These are phyloP conservation scores for Ophraella communa DNA, from an alignment of 2,888 invertebrate genomes.

Conservation along the genomic window DNA sequence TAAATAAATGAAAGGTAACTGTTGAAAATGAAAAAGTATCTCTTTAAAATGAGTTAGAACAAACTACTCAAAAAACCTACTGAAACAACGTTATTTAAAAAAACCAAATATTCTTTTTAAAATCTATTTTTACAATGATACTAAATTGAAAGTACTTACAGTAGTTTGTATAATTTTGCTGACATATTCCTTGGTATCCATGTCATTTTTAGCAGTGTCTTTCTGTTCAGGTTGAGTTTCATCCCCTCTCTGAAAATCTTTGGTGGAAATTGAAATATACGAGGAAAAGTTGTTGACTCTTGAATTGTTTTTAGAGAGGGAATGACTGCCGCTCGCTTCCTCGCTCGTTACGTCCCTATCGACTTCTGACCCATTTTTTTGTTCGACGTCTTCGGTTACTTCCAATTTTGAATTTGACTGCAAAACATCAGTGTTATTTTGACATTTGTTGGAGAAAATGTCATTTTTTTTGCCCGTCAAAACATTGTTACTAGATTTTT, in stretches of 20 bases:
- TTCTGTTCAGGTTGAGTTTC: slow-evolving; percentile 42
- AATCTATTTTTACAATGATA: not conserved
- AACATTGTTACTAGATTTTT: slow-evolving; percentile 33
- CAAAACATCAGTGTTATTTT: slow-evolving; percentile 42
- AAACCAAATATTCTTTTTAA: not conserved
- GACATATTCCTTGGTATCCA: slow-evolving; percentile 38
- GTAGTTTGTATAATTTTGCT: slow-evolving; percentile 34
- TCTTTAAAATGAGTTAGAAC: no score
- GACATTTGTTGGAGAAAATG: slow-evolving; percentile 34
- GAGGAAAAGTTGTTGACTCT: slow-evolving; percentile 67
- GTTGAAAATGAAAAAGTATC: no score
- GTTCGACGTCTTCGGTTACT: slow-evolving; percentile 36
- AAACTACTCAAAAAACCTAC: no score
- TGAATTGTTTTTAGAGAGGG: slow-evolving; percentile 35
- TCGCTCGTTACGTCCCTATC: slow-evolving; percentile 31
- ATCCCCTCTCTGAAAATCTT: slow-evolving; percentile 60
- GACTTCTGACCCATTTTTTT: slow-evolving; percentile 36
- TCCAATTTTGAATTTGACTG: slow-evolving; percentile 42
- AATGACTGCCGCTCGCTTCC: slow-evolving; percentile 10
- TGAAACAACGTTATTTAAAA: no score
- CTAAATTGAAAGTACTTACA: slow-evolving; percentile 30
- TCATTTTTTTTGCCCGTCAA: slow-evolving; percentile 32
- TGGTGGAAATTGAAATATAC: slow-evolving; percentile 66
- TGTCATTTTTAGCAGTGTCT: slow-evolving; percentile 37
- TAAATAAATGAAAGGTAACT: no score